Conservation (phyloP, 1,140 invertebrate genomes). For the Drosophila melanogaster region DNA sequence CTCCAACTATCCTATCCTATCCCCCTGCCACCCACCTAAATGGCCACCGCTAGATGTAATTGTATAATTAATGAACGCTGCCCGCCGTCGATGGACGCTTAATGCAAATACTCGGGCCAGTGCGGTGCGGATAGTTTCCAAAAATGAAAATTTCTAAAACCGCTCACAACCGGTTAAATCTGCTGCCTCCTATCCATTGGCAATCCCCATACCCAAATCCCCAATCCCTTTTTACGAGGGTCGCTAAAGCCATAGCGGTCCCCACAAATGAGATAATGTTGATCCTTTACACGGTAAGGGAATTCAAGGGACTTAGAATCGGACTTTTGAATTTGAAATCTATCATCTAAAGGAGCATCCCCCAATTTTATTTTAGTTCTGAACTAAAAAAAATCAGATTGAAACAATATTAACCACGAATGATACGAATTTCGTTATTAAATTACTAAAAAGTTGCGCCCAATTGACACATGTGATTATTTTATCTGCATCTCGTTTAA, state of each 20-base stretch:
- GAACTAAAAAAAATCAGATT: not conserved
- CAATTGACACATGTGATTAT: not conserved
- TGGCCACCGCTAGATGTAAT: slow-evolving; percentile 63
- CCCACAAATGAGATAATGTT: too few species aligned
- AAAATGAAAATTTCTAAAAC: slow-evolving; percentile 43
- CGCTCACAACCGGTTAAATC: slow-evolving; percentile 57
- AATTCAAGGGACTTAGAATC: too few species aligned
- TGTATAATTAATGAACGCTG: slow-evolving; percentile 77
- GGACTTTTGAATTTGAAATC: not conserved
- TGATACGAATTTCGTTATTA: too few species aligned
- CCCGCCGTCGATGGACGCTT: slow-evolving; percentile 11
- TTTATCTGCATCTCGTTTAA: not conserved
- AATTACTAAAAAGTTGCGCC: not conserved
- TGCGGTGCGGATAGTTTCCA: slow-evolving; percentile 48
- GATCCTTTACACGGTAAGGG: too few species aligned
- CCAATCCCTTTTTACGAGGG: not conserved
- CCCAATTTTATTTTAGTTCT: not conserved
- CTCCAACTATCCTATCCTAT: not conserved
- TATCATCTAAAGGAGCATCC: not conserved
- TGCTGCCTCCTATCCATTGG: slow-evolving; percentile 26
- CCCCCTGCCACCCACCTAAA: not conserved
- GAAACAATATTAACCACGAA: not conserved
- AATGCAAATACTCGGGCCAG: slow-evolving; percentile 51
- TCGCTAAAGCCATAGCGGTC: not conserved
- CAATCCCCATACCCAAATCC: not conserved